Percentiles rank a stretch among this genome's conserved stretches.
Evolutionary conservation across 2,888 invertebrate genomes (phyloP).

Genomic region (Dysmachus trigonus): DNA sequence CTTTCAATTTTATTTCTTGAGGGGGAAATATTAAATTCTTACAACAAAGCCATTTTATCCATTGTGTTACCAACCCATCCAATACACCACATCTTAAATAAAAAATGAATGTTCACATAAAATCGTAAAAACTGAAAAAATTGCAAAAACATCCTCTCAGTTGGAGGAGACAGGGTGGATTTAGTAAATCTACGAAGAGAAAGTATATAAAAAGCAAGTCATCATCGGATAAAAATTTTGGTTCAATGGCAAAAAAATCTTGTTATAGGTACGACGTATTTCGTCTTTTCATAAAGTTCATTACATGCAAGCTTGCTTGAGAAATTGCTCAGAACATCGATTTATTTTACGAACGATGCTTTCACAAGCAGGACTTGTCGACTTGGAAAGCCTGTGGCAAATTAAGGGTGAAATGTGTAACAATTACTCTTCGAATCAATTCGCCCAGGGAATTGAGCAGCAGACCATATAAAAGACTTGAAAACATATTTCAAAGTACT

Average conservation of each 20-base stretch:
- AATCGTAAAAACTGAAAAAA: not conserved
- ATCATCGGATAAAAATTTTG: not conserved
- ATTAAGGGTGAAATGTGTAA: not conserved
- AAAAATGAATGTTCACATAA: not conserved
- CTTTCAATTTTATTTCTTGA: not conserved
- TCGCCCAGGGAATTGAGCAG: not conserved
- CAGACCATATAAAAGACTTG: not conserved
- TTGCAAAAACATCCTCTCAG: not conserved
- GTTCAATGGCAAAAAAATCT: not conserved
- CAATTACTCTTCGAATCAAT: not conserved
- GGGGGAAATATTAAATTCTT: not conserved
- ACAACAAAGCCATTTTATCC: not conserved
- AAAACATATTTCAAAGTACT: not conserved
- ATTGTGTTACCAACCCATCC: not conserved
- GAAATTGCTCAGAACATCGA: not conserved
- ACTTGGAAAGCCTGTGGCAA: not conserved
- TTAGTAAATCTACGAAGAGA: not conserved
- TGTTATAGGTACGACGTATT: not conserved
- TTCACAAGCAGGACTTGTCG: not conserved
- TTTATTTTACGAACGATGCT: not conserved
- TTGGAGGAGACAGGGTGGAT: not conserved
- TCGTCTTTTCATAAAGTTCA: not conserved
- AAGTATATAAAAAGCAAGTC: not conserved
- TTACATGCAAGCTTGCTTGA: not conserved
- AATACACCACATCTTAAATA: not conserved